Base-by-base conservation (phyloP, 2,888 invertebrate species). In the Alsophila aescularia region DNA sequence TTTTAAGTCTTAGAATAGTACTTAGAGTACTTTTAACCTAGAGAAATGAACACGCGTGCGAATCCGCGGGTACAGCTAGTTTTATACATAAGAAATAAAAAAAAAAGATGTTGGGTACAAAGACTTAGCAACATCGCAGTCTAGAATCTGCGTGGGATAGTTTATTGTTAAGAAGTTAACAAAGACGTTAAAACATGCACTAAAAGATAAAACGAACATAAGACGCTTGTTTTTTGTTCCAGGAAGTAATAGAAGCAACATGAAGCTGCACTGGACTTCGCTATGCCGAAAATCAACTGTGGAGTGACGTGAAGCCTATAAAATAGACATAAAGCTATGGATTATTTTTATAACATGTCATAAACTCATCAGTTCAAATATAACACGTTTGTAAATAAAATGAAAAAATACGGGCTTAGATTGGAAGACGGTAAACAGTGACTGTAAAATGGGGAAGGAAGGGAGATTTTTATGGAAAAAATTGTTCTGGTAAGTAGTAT, bases 361-460 rank as follows among this genome's bases (percentile, higher is more conserved):
- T 56, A 61, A 62, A 59, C 42, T 52, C 55, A 44, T 51, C 40
- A 60, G 45, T 40, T 43, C 56, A 16, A 45, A 58, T 45, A 47
- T 51, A 62, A 56, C 9, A 12, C 9, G 16, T 36, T 34, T 43
- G 27, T 39, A 40, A 27, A 35, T 78, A 82, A 75, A 77, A 84
- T 83, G 83, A 74, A 74, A 69, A 72, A 60, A 69, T 56, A 61
- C 62, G 73, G 71, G 66, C 54, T 66, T 53, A 70, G 54, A 52
- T 63, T 71, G 60, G 66, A 58, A 65, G 53, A 53, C 55, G 56
- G 62, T 61, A 69, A 67, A 69, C 55, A 69, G 71, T 79, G 73
- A 76, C 66, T 47, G 67, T 72, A 85, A 79, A 73, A 90, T 89
- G 89, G 87, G 77, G 75, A 77, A 71, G 64, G 75, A 71, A 69